These are phyloP conservation scores for Cololabis saira DNA, from an alignment of 2,113 vertebrate genomes.

Conservation along the genomic window DNA sequence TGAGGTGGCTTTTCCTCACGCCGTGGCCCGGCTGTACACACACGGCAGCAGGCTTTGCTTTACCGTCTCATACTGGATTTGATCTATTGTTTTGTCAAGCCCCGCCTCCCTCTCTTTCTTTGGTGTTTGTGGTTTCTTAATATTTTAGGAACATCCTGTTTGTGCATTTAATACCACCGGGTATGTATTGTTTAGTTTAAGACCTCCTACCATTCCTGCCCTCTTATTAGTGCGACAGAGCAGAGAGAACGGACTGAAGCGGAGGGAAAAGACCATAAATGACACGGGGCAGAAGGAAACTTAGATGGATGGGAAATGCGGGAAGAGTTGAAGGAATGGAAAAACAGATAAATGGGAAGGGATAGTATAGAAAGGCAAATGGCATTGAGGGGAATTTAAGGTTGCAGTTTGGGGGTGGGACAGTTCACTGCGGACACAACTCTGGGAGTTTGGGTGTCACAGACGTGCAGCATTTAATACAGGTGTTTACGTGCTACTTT, in stretches of 20 bases:
- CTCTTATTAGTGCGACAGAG: slow-evolving; percentile 54
- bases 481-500: slow-evolving; percentile 56
- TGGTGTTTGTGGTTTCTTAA: slow-evolving; percentile 57
- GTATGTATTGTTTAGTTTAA: slow-evolving; percentile 56
- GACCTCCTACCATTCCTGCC: slow-evolving; percentile 32
- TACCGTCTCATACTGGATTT: slow-evolving; percentile 34
- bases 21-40: slow-evolving; percentile 17
- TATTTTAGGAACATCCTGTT: slow-evolving; percentile 77
- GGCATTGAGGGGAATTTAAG: slow-evolving; percentile 28
- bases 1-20: slow-evolving; percentile 21
- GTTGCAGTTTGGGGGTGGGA: slow-evolving; percentile 18
- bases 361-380: slow-evolving; percentile 31
- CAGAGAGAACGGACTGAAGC: slow-evolving; percentile 17
- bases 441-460: slow-evolving; percentile 55
- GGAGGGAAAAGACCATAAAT: neutral
- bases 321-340: slow-evolving; percentile 27
- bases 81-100: slow-evolving; percentile 50
- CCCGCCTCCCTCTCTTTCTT: slow-evolving; percentile 39
- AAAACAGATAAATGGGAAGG: neutral
- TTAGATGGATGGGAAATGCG: neutral
- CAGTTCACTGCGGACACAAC: slow-evolving; percentile 38
- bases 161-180: slow-evolving; percentile 46
- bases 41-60: slow-evolving; percentile 21
- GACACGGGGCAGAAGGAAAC: neutral
- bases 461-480: slow-evolving; percentile 71